Percentiles rank a stretch among this genome's conserved stretches.
phyloP scores from a whole-genome alignment of 2,888 invertebrate species.

The Nowickia ferox region DNA sequence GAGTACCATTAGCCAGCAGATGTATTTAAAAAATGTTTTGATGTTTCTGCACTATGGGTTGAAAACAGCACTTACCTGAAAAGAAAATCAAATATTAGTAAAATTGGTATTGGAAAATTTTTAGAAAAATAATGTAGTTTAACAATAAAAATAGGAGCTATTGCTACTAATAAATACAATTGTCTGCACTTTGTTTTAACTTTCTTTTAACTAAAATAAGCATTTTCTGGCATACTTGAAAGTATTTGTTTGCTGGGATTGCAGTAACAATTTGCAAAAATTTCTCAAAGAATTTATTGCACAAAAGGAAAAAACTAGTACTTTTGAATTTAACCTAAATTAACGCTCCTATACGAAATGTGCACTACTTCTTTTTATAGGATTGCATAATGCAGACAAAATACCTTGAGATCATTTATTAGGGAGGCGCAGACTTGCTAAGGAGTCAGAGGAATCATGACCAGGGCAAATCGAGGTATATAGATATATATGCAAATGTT shows the following conservation, averaged over 20 bases:
- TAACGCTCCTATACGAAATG: slow-evolving; percentile 24
- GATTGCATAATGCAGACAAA: background rate
- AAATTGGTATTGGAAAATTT: background rate
- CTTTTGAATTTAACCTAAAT: slow-evolving; percentile 46
- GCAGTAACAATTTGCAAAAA: background rate
- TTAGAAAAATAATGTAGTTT: background rate
- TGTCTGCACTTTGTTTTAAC: background rate
- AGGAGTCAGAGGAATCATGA: no score
- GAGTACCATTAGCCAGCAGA: background rate
- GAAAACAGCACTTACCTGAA: slow-evolving; percentile 24
- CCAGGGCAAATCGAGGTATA: no score
- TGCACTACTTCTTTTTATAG: background rate
- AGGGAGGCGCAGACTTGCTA: background rate
- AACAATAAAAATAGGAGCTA: no score
- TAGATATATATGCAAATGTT: no score
- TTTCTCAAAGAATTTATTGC: background rate
- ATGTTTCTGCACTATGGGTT: background rate
- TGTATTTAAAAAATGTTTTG: background rate
- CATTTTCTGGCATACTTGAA: background rate
- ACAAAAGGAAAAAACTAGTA: slow-evolving; percentile 31
- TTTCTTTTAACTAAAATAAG: background rate
- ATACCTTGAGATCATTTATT: background rate
- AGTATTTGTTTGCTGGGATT: slow-evolving; percentile 17
- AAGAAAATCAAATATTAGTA: background rate
- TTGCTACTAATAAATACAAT: no score